Conservation (phyloP, 2,888 invertebrate genomes). For the Lasioglossum malachurum region DNA sequence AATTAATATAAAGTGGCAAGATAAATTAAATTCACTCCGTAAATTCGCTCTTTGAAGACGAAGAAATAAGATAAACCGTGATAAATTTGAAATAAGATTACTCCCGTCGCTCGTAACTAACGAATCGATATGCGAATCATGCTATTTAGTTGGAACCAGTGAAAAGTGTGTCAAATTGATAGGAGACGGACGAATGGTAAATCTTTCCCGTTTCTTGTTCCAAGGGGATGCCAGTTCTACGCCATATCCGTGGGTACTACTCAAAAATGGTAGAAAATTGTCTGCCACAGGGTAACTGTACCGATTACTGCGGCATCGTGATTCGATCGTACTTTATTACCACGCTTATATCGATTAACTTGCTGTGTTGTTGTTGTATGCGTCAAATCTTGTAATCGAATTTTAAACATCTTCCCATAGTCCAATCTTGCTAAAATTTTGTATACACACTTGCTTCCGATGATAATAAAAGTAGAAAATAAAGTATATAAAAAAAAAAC, state of each 20-base stretch:
- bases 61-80: background rate
- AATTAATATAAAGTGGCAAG: background rate
- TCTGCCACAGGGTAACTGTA: too few relatives aligned
- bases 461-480: too few relatives aligned
- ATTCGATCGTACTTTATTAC: too few relatives aligned
- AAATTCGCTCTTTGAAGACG: background rate
- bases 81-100: background rate
- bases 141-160: background rate
- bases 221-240: background rate
- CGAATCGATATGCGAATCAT: background rate
- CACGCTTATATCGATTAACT: too few relatives aligned
- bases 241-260: background rate
- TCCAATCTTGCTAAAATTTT: too few relatives aligned
- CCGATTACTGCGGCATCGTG: too few relatives aligned
- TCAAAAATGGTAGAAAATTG: background rate
- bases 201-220: background rate
- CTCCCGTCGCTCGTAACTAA: background rate
- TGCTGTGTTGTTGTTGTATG: too few relatives aligned
- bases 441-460: too few relatives aligned
- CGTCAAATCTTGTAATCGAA: too few relatives aligned
- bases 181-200: background rate
- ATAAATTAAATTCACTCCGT: background rate
- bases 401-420: too few relatives aligned
- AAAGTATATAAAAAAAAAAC: too few relatives aligned
- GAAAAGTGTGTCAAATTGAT: slow-evolving; percentile 6